Evolutionary conservation across 1,140 invertebrate genomes (phyloP), one percentile per base, ranked within the genome.

Genomic region (Drosophila jambulina): DNA sequence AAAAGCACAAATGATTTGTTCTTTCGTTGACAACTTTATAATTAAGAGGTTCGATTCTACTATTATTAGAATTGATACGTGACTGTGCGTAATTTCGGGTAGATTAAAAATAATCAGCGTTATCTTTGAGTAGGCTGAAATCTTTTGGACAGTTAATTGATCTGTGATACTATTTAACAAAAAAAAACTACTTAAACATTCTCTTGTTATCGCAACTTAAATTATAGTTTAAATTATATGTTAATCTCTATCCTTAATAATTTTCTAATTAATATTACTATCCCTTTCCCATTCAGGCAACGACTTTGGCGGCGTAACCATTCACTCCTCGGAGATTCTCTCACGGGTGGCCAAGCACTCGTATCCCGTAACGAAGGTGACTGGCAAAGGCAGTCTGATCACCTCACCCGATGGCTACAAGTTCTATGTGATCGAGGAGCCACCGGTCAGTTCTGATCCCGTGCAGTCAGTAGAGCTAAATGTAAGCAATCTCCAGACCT

Each of bases 391-490:
- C 61, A 58, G 59, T 62, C 48, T 93, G 65, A 40, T 94, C 75
- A 81, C 88, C 94, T 87, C 98, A 58, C 98, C 98, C 46, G 98
- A 97, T 92, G 98, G 98, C 23, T 99, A 99, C 92, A 96, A 96
- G 84, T 99, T 98, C 93, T 96, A 94, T 78, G 94, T 99, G 38
- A 93, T 97, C 51, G 95, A 97, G 88, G 95, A 97, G 92, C 95
- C 96, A 84, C 94, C 94, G 19, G 86, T 75, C 43, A 93, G 95
- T 93, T 61, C 92, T 96, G 97, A 98, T 95, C 97, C 97, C 49
- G 95, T 99, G 1, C 91, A 96, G 60, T 97, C 97, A 94, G 96
- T 99, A 10, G 95, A 95, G 6, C 91, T 99, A 48, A 95, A 96
- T 17, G 96, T 95, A 70, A 97, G 96, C 3, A 95, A 98, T 94